phyloP scores from a whole-genome alignment of 2,888 invertebrate genomes.

The Octodonta nipae region DNA sequence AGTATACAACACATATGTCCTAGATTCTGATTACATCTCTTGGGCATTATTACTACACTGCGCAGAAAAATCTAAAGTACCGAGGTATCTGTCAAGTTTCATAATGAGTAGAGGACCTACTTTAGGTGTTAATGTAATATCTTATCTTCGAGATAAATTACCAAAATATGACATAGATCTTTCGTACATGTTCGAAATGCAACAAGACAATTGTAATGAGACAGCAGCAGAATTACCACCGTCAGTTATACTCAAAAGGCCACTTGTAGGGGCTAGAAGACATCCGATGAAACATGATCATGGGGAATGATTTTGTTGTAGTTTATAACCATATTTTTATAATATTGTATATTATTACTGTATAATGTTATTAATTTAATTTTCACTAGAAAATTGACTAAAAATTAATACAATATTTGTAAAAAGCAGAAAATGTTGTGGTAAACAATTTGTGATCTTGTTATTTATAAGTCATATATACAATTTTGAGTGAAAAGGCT shows the following conservation, averaged over 20 bases:
- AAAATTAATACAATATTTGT: no score
- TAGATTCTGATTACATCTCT: conserved; percentile 71
- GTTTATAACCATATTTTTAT: conserved; percentile 2
- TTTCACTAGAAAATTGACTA: background rate
- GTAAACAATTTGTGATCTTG: no score
- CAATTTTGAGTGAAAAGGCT: no score
- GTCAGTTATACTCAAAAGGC: conserved; percentile 23
- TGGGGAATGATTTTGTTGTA: conserved; percentile 5
- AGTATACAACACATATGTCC: conserved; percentile 73
- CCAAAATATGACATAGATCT: conserved; percentile 74
- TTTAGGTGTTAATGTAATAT: conserved; percentile 54
- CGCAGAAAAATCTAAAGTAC: conserved; percentile 66
- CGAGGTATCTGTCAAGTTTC: conserved; percentile 71
- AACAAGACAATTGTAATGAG: conserved; percentile 52
- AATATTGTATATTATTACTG: background rate
- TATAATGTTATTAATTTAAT: background rate
- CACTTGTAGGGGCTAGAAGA: conserved; percentile 25
- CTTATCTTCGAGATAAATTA: conserved; percentile 63
- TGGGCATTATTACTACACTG: conserved; percentile 78
- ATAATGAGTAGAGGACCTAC: conserved; percentile 54
- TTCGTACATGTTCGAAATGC: conserved; percentile 71
- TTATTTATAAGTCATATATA: no score
- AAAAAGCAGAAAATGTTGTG: no score
- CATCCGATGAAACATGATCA: conserved; percentile 39
- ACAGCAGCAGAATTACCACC: conserved; percentile 30